Evolutionary conservation across 1,140 invertebrate species (phyloP).

Genomic region (Diabrotica undecimpunctata): DNA sequence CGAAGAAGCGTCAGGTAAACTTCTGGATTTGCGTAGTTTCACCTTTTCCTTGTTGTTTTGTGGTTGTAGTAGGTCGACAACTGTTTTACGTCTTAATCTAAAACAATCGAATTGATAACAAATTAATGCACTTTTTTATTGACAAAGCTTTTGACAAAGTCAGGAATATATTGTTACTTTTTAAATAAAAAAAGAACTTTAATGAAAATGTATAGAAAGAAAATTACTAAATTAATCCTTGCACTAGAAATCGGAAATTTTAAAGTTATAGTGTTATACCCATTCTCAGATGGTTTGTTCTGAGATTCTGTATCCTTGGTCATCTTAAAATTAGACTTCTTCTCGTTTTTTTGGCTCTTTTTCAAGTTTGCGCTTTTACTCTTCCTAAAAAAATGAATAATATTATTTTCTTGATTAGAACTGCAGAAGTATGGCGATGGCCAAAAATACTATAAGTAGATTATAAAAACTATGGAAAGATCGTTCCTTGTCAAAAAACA

Average conservation of each 20-base stretch:
- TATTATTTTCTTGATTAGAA: neutral
- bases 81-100: slow-evolving; percentile 28
- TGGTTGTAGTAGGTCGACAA: slow-evolving; percentile 10
- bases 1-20: slow-evolving; percentile 27
- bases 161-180: neutral
- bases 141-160: neutral
- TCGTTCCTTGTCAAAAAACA: too few relatives aligned
- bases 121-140: neutral
- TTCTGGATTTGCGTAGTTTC: slow-evolving; percentile 28
- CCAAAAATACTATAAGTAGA: too few relatives aligned
- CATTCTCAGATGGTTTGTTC: slow-evolving; percentile 23
- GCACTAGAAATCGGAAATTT: slow-evolving; percentile 18
- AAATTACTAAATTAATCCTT: too few relatives aligned
- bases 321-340: slow-evolving; percentile 19
- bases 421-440: neutral
- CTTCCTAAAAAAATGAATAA: slow-evolving; percentile 22
- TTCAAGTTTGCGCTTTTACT: slow-evolving; percentile 4
- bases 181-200: neutral
- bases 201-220: neutral
- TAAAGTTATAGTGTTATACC: slow-evolving; percentile 33
- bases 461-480: too few relatives aligned
- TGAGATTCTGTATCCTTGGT: slow-evolving; percentile 20
- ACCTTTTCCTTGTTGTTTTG: slow-evolving; percentile 2
- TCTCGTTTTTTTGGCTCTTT: slow-evolving; percentile 20
- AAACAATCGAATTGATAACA: slow-evolving; percentile 6